Conservation (phyloP, 2,113 vertebrate species). For the Reinhardtius hippoglossoides region DNA sequence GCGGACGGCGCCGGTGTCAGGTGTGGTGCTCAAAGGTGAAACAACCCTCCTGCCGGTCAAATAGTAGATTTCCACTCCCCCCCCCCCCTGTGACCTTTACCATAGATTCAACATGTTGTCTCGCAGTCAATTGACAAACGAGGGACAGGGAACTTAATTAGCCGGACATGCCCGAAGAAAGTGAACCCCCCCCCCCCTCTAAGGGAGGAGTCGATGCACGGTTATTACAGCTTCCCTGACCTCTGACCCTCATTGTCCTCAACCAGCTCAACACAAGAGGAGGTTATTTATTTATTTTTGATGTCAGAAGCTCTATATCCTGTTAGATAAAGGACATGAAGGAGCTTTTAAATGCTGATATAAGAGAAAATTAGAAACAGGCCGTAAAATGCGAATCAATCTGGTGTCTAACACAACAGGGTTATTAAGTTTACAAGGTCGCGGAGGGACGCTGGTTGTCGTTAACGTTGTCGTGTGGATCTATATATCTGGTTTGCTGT, state of each 20-base stretch:
- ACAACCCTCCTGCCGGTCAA: too few species aligned
- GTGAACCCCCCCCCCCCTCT: not conserved
- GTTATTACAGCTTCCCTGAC: conserved; percentile 25
- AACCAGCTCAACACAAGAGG: conserved; percentile 6
- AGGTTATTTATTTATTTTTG: not conserved
- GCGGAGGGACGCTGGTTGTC: not conserved
- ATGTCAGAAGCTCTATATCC: too few species aligned
- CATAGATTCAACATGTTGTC: conserved; percentile 23
- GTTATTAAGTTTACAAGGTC: conserved; percentile 30
- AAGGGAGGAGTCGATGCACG: conserved; percentile 36
- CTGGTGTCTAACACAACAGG: conserved; percentile 12
- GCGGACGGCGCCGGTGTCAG: not conserved
- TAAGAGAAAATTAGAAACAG: not conserved
- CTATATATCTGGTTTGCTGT: not conserved
- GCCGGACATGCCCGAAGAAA: conserved; percentile 16
- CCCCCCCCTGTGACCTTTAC: conserved; percentile 31
- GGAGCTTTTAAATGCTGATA: not conserved
- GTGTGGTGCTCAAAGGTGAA: not conserved
- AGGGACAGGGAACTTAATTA: conserved; percentile 29
- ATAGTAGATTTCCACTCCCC: too few species aligned
- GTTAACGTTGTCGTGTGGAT: not conserved
- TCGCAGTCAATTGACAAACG: conserved; percentile 34
- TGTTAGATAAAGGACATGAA: not conserved
- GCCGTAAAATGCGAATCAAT: conserved; percentile 17
- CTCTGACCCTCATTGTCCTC: conserved; percentile 35